These are phyloP conservation scores for Thumatha senex DNA, from an alignment of 2,888 invertebrate genomes.

Conservation along the genomic window DNA sequence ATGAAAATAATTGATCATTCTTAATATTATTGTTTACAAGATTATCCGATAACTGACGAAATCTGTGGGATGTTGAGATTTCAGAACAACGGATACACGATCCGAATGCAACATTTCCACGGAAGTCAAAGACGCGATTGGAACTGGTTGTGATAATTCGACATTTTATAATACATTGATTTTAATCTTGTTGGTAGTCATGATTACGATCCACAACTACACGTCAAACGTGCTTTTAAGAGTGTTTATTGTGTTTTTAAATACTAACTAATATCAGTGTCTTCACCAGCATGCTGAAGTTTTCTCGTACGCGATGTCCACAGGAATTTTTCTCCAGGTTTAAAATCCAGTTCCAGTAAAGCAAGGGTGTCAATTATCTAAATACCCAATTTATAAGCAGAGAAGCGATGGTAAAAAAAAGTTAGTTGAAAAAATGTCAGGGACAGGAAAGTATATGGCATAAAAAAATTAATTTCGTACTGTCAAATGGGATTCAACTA, in stretches of 20 bases:
- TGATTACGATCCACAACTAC: not conserved
- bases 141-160: slow-evolving; percentile 6
- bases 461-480: too few relatives aligned
- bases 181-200: slow-evolving; percentile 15
- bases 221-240: not conserved
- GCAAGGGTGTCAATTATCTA: too few relatives aligned
- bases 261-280: not conserved
- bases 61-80: slow-evolving; percentile 18
- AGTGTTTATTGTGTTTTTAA: not conserved
- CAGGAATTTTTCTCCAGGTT: too few relatives aligned
- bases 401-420: too few relatives aligned
- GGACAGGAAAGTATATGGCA: too few relatives aligned
- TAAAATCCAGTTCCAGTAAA: too few relatives aligned
- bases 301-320: too few relatives aligned
- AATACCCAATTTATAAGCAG: too few relatives aligned
- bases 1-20: slow-evolving; percentile 41
- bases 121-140: slow-evolving; percentile 23
- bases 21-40: slow-evolving; percentile 31
- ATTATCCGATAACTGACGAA: slow-evolving; percentile 29
- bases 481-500: too few relatives aligned
- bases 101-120: slow-evolving; percentile 16
- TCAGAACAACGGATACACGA: slow-evolving; percentile 5
- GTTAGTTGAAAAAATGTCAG: too few relatives aligned
- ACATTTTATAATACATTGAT: slow-evolving; percentile 8
- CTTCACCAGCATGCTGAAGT: too few relatives aligned